Percentiles rank a stretch among this genome's conserved stretches.
phyloP scores from a whole-genome alignment of 2,113 vertebrate species.

The Poecile atricapillus region DNA sequence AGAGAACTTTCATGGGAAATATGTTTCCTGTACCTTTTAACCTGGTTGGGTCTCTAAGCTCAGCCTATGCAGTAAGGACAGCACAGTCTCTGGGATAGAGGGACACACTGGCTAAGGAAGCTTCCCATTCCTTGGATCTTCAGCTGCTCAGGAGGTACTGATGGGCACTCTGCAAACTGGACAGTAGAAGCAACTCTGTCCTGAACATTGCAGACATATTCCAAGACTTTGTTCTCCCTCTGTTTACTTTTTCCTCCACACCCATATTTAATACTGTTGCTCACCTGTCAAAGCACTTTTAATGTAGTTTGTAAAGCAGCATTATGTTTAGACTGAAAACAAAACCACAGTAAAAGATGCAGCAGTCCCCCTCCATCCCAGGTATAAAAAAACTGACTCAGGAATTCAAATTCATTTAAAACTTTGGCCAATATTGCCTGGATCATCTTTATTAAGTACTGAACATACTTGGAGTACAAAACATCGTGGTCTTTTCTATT shows the following conservation, averaged over 20 bases:
- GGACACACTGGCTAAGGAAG: background rate
- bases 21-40: background rate
- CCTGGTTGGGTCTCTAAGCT: background rate
- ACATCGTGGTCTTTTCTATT: background rate
- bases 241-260: background rate
- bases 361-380: background rate
- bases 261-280: background rate
- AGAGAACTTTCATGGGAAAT: background rate
- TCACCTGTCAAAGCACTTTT: background rate
- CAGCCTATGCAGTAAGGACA: background rate
- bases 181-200: background rate
- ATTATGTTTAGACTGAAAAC: background rate
- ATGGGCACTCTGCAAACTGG: background rate
- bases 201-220: background rate
- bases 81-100: background rate
- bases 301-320: background rate
- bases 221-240: background rate
- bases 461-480: conserved; percentile 20
- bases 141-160: background rate
- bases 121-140: background rate
- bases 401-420: background rate
- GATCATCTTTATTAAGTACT: conserved; percentile 48
- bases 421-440: background rate
- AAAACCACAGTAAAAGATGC: background rate
- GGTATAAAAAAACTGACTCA: background rate